Base-by-base conservation (phyloP, 2,797 vertebrate genomes). In the Cyclura pinguis region DNA sequence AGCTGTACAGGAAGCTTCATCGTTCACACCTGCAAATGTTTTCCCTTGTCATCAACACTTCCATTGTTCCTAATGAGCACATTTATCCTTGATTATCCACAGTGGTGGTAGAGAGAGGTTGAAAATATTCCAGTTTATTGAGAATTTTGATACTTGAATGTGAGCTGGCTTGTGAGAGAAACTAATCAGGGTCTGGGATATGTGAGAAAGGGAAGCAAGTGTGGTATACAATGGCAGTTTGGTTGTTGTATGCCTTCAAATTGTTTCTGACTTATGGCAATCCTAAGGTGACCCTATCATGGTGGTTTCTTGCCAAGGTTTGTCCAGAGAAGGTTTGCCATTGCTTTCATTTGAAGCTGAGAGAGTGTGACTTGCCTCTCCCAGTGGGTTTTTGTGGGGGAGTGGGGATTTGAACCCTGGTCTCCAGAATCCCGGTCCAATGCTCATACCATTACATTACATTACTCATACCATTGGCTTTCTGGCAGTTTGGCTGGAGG, bases 11-110 rank as follows among this genome's bases (percentile, higher is more conserved):
- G 89, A 92, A 69, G 20, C 3, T 83, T 64, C 47, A 55, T 57
- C 42, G 38, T 38, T 88, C 16, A 20, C 85, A 91, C 91, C 69
- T 90, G 82, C 88, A 90, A 55, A 88, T 87, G 86, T 88, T 94
- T 91, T 89, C 93, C 55, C 73, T 80, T 92, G 74, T 91, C 88
- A 81, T 85, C 84, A 88, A 87, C 87, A 85, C 59, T n/a, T 91
- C 72, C 76, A 92, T 90, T 92, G 84, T 86, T 93, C 80, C 84
- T 88, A 67, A 92, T 76, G 89, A 88, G 82, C 82, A n/a, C 62
- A 86, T 90, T 88, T 90, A 74, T 90, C 88, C 57, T 91, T 84
- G 73, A 78, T 88, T 59, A 88, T 92, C 77, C 73, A 57, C 80
- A 42, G 35, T 77, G 0, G 0, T 50, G 83, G 47, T 89, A 64